Conservation (phyloP, 2,888 invertebrate species). For the Athalia cordata region DNA sequence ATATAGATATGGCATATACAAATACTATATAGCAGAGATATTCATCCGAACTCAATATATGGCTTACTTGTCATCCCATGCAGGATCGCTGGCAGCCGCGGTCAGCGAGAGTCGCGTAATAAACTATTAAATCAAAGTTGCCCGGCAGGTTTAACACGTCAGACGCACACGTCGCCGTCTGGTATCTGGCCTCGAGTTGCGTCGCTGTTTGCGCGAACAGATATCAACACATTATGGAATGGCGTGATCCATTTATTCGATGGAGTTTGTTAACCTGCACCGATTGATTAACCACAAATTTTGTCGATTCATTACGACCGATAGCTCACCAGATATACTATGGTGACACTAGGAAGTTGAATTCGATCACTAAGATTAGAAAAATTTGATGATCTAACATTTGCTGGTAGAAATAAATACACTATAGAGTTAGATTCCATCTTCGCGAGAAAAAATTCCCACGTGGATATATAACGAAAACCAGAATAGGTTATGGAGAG, state of each 20-base stretch:
- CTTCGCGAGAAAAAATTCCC: slow-evolving; percentile 12
- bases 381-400: no score
- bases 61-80: no score
- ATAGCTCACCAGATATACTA: not conserved
- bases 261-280: no score
- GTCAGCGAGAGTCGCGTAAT: slow-evolving; percentile 61
- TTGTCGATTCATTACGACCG: slow-evolving; percentile 56
- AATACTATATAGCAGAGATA: not conserved
- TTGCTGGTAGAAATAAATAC: no score
- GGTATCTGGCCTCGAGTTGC: slow-evolving; percentile 28
- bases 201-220: slow-evolving; percentile 18
- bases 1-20: not conserved
- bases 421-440: not conserved
- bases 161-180: slow-evolving; percentile 57
- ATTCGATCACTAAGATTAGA: no score
- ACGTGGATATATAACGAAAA: slow-evolving; percentile 39
- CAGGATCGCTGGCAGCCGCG: slow-evolving; percentile 56
- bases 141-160: slow-evolving; percentile 63
- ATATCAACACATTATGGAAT: no score
- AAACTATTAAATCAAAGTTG: slow-evolving; percentile 68
- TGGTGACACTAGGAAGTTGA: not conserved
- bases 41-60: slow-evolving; percentile 54
- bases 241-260: no score
- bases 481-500: slow-evolving; percentile 22
- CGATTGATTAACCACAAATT: slow-evolving; percentile 48